A percentile compares a stretch with the other conserved stretches of the same genome.
Evolutionary conservation across 2,888 invertebrate genomes (phyloP).

Genomic region (Stenolophus ochropezus): DNA sequence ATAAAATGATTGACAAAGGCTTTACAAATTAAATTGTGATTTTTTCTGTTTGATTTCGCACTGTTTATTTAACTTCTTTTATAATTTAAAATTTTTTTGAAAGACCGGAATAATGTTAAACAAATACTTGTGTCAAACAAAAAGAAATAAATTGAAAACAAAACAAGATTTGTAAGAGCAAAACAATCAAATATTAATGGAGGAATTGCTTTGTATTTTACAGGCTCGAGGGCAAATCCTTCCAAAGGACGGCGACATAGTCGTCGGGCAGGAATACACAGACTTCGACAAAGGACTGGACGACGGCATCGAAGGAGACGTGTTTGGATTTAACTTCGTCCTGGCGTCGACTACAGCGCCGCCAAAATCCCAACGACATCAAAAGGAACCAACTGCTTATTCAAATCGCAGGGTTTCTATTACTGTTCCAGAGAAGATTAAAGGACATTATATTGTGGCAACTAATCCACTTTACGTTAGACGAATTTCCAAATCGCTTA

Average conservation of each 20-base stretch:
- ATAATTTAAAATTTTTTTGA: background rate
- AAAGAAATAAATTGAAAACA: conserved; percentile 10
- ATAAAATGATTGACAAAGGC: too few relatives aligned
- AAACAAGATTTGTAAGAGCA: conserved; percentile 1
- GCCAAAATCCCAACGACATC: conserved; percentile 30
- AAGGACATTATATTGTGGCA: conserved; percentile 53
- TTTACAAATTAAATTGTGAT: too few relatives aligned
- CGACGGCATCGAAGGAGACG: conserved; percentile 81
- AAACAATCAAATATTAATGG: conserved; percentile 38
- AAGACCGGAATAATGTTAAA: conserved; percentile 7
- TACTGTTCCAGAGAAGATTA: conserved; percentile 37
- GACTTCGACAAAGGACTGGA: conserved; percentile 79
- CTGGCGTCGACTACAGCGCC: conserved; percentile 75
- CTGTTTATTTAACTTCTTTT: background rate
- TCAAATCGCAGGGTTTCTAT: conserved; percentile 23
- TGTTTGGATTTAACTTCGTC: conserved; percentile 81
- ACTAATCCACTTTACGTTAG: conserved; percentile 32
- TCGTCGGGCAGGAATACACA: conserved; percentile 83
- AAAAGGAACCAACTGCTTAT: conserved; percentile 50
- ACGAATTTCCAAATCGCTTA: conserved; percentile 44
- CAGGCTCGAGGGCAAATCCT: conserved; percentile 76
- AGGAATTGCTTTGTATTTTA: conserved; percentile 5
- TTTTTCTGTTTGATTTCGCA: background rate
- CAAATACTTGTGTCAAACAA: conserved; percentile 27
- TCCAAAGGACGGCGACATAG: conserved; percentile 79